Percentiles rank a stretch among this genome's conserved stretches.
Evolutionary conservation across 2,888 invertebrate species (phyloP).

Genomic region (Ceraclea dissimilis): DNA sequence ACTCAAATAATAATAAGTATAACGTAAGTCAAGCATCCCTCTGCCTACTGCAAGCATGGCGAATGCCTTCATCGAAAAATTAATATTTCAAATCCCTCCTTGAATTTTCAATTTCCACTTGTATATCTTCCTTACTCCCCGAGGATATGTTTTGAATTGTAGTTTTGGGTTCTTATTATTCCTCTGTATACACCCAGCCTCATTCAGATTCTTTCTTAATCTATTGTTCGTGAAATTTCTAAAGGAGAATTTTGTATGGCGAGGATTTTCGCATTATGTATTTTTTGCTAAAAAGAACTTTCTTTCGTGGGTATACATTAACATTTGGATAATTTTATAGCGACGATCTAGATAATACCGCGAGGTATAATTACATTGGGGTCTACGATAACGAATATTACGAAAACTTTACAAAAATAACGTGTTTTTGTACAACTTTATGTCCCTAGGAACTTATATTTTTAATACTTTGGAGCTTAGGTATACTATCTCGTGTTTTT

Average conservation of each 20-base stretch:
- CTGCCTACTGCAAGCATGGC: background rate
- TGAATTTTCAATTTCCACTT: conserved; percentile 25
- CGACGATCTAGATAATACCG: no score
- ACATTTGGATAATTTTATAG: background rate
- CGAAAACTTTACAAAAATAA: no score
- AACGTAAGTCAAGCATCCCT: background rate
- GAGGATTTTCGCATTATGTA: background rate
- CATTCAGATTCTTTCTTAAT: background rate
- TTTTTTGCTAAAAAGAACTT: background rate
- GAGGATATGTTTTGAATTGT: conserved; percentile 21
- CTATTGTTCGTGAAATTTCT: background rate
- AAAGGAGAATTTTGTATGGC: background rate
- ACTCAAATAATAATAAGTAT: background rate
- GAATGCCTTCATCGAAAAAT: conserved; percentile 24
- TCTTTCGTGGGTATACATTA: background rate
- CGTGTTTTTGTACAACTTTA: no score
- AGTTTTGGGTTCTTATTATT: conserved; percentile 14
- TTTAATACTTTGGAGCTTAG: no score
- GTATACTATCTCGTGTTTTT: no score
- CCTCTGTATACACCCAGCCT: background rate
- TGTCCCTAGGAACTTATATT: no score
- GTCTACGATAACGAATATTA: no score
- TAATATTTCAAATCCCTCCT: conserved; percentile 25
- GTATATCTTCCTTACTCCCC: conserved; percentile 17
- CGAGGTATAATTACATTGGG: no score